Evolutionary conservation across 2,888 invertebrate genomes (phyloP).

Genomic region (Oxytorus armatus): DNA sequence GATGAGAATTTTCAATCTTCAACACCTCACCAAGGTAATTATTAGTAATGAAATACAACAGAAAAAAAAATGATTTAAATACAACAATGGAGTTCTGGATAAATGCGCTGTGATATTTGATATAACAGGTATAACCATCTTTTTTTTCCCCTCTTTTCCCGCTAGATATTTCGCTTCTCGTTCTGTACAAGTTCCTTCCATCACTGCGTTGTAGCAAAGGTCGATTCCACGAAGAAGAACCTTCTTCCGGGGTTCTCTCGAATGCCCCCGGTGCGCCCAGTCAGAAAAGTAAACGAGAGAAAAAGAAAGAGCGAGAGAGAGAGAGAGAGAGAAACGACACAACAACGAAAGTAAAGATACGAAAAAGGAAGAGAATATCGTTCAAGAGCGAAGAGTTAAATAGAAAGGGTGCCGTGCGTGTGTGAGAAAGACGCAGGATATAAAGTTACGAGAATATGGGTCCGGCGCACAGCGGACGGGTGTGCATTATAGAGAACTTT

Average conservation of each 20-base stretch:
- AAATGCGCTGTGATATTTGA: no score
- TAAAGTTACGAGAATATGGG: slow-evolving; percentile 16
- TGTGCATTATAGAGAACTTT: slow-evolving; percentile 2
- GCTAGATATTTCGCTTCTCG: not conserved
- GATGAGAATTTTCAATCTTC: no score
- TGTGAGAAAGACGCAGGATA: slow-evolving; percentile 9
- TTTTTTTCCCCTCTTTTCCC: not conserved
- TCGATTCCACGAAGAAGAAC: slow-evolving; percentile 46
- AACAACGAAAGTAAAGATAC: slow-evolving; percentile 20
- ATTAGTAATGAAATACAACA: no score
- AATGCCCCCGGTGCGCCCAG: not conserved
- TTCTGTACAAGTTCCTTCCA: slow-evolving; percentile 3
- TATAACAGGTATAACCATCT: not conserved
- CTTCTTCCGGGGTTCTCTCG: slow-evolving; percentile 52
- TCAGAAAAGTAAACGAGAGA: slow-evolving; percentile 11
- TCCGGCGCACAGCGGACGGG: no score
- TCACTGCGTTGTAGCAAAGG: slow-evolving; percentile 38
- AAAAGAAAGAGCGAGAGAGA: slow-evolving; percentile 15
- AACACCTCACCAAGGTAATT: no score
- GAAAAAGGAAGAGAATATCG: not conserved
- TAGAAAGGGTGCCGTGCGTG: no score
- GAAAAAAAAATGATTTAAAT: no score
- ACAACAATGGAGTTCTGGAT: no score
- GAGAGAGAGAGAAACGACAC: slow-evolving; percentile 6
- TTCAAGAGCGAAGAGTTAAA: not conserved